A percentile compares a stretch with the other conserved stretches of the same genome.
phyloP scores from a whole-genome alignment of 2,113 vertebrate species.

The Ceyx margarethae region DNA sequence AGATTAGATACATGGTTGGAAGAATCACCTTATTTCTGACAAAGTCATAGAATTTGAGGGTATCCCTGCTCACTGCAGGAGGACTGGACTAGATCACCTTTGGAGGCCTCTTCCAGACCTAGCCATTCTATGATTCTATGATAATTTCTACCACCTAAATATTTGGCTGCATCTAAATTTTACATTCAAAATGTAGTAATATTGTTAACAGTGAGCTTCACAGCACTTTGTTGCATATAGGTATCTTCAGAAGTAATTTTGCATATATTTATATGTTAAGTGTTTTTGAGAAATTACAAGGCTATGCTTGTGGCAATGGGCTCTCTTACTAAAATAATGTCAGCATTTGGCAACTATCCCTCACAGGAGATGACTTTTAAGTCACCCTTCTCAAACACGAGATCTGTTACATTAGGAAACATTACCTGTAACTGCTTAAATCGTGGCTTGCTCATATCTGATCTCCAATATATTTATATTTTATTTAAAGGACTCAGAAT shows the following conservation, averaged over 20 bases:
- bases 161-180: background rate
- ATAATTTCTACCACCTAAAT: background rate
- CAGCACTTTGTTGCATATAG: background rate
- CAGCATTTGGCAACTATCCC: background rate
- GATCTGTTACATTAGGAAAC: background rate
- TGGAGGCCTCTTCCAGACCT: too few species aligned
- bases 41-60: background rate
- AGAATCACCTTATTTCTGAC: background rate
- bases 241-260: background rate
- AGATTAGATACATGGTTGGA: background rate
- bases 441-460: background rate
- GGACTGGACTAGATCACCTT: too few species aligned
- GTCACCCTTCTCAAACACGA: background rate
- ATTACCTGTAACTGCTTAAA: background rate
- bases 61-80: too few species aligned
- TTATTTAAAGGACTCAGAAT: background rate
- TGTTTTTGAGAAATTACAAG: background rate
- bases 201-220: background rate
- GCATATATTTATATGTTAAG: background rate
- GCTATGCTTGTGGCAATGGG: background rate
- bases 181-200: background rate
- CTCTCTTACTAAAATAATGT: background rate
- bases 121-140: too few species aligned
- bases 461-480: background rate
- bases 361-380: background rate